Percentiles rank a stretch among this genome's conserved stretches.
Conservation (phyloP, 2,113 vertebrate species). For the Ptyas mucosa region DNA sequence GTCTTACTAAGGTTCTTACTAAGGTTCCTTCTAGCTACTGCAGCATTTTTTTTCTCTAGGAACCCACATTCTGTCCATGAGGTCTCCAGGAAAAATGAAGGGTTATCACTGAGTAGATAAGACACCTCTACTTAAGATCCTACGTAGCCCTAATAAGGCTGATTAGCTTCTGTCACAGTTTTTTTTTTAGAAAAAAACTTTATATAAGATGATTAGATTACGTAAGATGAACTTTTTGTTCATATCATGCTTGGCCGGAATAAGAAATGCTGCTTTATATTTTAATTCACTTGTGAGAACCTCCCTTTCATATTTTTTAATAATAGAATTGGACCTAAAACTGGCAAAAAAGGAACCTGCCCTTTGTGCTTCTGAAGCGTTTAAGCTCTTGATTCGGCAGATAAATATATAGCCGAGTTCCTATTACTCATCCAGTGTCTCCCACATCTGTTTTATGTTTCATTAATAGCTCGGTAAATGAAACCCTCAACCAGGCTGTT, state of each 20-base stretch:
- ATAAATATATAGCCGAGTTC: constrained; percentile 47
- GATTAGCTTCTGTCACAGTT: not conserved
- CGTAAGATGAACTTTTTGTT: not conserved
- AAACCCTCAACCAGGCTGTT: constrained; percentile 59
- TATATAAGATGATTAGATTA: not conserved
- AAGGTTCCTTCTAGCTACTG: not conserved
- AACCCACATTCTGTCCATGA: not conserved
- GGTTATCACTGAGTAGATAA: not conserved
- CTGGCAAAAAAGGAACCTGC: constrained; percentile 40
- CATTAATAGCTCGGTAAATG: constrained; percentile 59
- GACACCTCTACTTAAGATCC: not conserved
- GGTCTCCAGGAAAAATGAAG: not conserved
- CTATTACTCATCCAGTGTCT: constrained; percentile 52
- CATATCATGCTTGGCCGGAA: not conserved
- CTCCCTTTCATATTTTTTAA: constrained; percentile 51
- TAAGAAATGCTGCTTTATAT: constrained; percentile 42
- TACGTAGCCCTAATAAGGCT: not conserved
- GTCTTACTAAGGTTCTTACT: no score
- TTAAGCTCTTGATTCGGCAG: constrained; percentile 49
- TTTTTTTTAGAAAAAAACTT: not conserved
- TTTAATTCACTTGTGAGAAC: constrained; percentile 37
- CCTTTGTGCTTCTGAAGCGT: constrained; percentile 27
- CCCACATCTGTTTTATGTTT: constrained; percentile 61
- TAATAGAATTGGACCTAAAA: constrained; percentile 53
- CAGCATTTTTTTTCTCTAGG: not conserved